Conservation (phyloP, 2,113 vertebrate species). For the Todiramphus chloris region DNA sequence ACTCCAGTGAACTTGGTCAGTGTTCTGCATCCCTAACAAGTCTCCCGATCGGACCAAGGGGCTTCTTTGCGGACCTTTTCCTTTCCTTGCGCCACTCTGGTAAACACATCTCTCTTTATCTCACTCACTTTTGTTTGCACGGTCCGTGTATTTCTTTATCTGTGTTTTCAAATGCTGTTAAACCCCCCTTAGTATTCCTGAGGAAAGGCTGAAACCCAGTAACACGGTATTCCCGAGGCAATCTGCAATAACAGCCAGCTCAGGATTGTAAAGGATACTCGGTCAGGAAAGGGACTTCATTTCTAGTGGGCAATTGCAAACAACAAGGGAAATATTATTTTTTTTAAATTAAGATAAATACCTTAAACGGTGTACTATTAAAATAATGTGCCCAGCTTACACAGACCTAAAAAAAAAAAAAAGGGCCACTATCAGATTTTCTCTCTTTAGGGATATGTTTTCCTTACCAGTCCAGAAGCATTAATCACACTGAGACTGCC, state of each 20-base stretch:
- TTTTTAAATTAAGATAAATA: constrained; percentile 61
- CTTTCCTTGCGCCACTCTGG: neutral
- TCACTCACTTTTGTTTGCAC: constrained; percentile 43
- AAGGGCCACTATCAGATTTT: neutral
- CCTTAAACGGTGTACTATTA: constrained; percentile 44
- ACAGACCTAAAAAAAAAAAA: neutral
- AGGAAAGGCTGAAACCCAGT: constrained; percentile 4
- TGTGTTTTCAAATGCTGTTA: constrained; percentile 49
- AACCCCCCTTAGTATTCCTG: neutral
- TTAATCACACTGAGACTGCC: neutral
- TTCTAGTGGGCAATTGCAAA: constrained; percentile 54
- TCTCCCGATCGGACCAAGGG: neutral
- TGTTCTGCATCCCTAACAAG: constrained; percentile 43
- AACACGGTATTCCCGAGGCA: constrained; percentile 50
- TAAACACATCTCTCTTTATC: constrained; percentile 36
- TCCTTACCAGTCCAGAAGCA: neutral
- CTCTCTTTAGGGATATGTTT: neutral
- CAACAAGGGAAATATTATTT: constrained; percentile 65
- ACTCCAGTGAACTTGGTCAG: constrained; percentile 2
- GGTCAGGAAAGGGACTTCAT: constrained; percentile 39
- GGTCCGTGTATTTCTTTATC: constrained; percentile 57
- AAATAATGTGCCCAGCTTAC: constrained; percentile 34
- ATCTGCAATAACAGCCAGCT: constrained; percentile 42
- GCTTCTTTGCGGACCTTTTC: neutral
- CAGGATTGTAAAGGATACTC: neutral